Evolutionary conservation across 2,797 vertebrate species (phyloP).

Genomic region (Macrochelys suwanniensis): DNA sequence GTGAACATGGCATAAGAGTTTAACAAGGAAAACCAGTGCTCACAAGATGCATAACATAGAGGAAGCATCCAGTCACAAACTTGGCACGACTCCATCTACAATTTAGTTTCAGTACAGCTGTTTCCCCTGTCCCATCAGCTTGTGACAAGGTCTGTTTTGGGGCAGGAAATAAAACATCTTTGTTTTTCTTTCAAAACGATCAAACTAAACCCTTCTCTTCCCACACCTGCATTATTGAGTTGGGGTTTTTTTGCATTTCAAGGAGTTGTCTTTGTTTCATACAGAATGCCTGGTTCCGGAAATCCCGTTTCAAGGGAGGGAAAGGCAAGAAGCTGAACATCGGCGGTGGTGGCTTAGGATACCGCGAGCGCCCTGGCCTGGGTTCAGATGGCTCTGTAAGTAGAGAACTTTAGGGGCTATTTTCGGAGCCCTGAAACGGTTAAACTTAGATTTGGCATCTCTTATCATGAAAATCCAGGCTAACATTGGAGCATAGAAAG

Average conservation of each 20-base stretch:
- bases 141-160: not conserved
- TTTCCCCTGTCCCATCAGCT: not conserved
- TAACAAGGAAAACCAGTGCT: not conserved
- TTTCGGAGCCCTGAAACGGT: not conserved
- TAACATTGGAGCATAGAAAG: not conserved
- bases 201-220: not conserved
- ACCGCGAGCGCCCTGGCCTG: constrained; percentile 94
- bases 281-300: constrained; percentile 98
- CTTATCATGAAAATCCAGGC: not conserved
- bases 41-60: not conserved
- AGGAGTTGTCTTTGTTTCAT: not conserved
- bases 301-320: constrained; percentile 96
- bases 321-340: constrained; percentile 97
- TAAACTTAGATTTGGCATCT: not conserved
- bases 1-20: not conserved
- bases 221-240: not conserved
- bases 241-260: not conserved
- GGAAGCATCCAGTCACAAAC: not conserved
- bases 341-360: constrained; percentile 96
- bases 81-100: not conserved
- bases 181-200: not conserved
- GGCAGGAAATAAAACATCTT: not conserved
- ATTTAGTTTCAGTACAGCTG: not conserved
- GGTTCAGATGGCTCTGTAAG: constrained; percentile 94
- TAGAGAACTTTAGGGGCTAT: constrained; percentile 26